phyloP scores from a whole-genome alignment of 2,888 invertebrate species.

The Drosophila planitibia region DNA sequence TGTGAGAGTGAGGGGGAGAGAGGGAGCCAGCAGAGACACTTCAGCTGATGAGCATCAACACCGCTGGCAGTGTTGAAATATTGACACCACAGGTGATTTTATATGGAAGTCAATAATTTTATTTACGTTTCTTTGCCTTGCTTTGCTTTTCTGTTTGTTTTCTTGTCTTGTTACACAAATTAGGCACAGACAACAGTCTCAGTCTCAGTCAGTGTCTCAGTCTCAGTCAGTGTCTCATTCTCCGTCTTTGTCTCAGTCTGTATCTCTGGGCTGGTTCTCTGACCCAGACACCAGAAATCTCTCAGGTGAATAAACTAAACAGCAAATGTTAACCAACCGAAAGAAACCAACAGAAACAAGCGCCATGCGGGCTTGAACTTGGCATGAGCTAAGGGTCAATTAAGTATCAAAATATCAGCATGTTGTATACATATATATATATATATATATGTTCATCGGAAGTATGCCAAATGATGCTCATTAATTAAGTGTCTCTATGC shows the following conservation, averaged over 20 bases:
- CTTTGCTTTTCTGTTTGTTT: conserved; percentile 24
- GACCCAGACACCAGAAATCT: conserved; percentile 15
- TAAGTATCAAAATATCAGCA: conserved; percentile 30
- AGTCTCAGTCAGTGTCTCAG: conserved; percentile 3
- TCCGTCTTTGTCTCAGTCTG: conserved; percentile 1
- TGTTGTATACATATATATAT: conserved; percentile 1
- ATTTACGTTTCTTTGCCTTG: conserved; percentile 23
- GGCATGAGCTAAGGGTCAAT: conserved; percentile 41
- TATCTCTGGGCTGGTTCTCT: conserved; percentile 17
- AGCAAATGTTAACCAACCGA: background rate
- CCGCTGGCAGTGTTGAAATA: conserved; percentile 82
- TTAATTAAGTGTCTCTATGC: conserved; percentile 30
- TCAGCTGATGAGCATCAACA: conserved; percentile 74
- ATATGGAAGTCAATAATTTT: conserved; percentile 69
- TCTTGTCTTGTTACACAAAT: conserved; percentile 60
- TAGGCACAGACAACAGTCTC: conserved; percentile 24
- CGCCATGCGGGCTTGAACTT: conserved; percentile 64
- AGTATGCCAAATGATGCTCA: conserved; percentile 47
- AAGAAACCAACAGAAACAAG: background rate
- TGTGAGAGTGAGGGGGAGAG: background rate
- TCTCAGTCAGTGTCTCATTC: conserved; percentile 3
- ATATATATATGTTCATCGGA: conserved; percentile 32
- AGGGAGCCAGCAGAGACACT: conserved; percentile 38
- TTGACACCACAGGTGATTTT: conserved; percentile 82
- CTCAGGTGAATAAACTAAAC: conserved; percentile 38